These are phyloP conservation scores for Luehdorfia chinensis DNA, from an alignment of 1,140 invertebrate genomes.

Conservation along the genomic window DNA sequence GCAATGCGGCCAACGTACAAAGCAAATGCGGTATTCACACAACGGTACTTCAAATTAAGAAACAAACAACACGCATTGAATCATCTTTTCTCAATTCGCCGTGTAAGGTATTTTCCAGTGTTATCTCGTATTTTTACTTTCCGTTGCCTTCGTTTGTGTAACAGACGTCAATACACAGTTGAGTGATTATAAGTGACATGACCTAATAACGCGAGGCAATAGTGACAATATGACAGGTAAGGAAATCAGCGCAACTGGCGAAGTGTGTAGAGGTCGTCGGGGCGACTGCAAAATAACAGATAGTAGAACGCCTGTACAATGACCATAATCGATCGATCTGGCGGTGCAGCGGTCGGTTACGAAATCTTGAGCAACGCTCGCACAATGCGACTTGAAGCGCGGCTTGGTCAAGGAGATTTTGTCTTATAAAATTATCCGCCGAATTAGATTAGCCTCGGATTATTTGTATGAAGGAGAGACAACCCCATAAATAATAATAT, in stretches of 20 bases:
- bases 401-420: conserved; percentile 52
- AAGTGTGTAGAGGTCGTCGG: conserved; percentile 31
- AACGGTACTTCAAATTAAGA: conserved; percentile 71
- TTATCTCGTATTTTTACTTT: conserved; percentile 33
- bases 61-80: conserved; percentile 60
- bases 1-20: conserved; percentile 58
- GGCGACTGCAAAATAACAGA: conserved; percentile 27
- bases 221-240: conserved; percentile 19
- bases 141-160: conserved; percentile 5
- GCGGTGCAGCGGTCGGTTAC: conserved; percentile 50
- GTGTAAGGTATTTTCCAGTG: conserved; percentile 47
- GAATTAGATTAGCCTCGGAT: not conserved
- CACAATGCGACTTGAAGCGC: conserved; percentile 46
- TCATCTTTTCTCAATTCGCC: conserved; percentile 53
- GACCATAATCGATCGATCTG: conserved; percentile 60
- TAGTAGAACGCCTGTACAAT: conserved; percentile 52
- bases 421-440: conserved; percentile 22
- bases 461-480: too few relatives aligned
- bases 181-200: conserved; percentile 10
- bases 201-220: conserved; percentile 10
- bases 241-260: conserved; percentile 20
- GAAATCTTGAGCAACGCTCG: conserved; percentile 55
- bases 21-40: conserved; percentile 54
- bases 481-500: too few relatives aligned
- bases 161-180: conserved; percentile 3